Base-by-base conservation (phyloP, 2,113 vertebrate genomes). In the Siniperca knerii region DNA sequence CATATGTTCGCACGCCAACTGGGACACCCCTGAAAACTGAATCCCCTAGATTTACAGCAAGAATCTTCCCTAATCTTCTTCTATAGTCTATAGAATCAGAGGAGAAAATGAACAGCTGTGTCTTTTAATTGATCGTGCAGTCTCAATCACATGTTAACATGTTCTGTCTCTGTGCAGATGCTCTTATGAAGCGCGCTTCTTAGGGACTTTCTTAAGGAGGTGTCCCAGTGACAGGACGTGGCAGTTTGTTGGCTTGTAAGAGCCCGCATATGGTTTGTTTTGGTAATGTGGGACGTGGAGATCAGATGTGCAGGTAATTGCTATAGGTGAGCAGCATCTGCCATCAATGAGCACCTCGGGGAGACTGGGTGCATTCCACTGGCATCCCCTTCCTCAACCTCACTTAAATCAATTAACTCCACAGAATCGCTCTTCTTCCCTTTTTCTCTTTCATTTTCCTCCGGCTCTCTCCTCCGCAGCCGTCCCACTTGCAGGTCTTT, bases 241-340 rank as follows among this genome's bases (percentile, higher is more conserved):
- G 64, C 79, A 80, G 52, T 33, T 77, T 67, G 72, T 61, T 66
- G 75, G 50, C 68, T 25, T 52, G 58, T 44, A 3, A 20, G 40
- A 37, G 16, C 23, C 46, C 7, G 18, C 84, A 23, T 66, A 23
- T 77, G 77, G 52, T 68, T 67, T 46, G 73, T 35, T 69, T 50
- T 4, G 33, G 44, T 65, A 25, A 70, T 60, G 65, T 54, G 64
- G 82, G 76, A 44, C 2, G 11, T 29, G 66, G 42, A 23, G 69
- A 81, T 83, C 73, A 75, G 83, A 69, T 75, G 79, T n/a, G 76
- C 74, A 61, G 84, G 67, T 87, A 85, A 82, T 77, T 75, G 72
- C 75, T 69, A 37, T 44, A 84, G 81, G 82, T 86, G 90, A 90
- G 80, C 77, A 84, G 72, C 87, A 87, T 85, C 86, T 89, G 89